Conservation (phyloP, 2,113 vertebrate species). For the cat (Felis catus) region F.catus_Fca126_mat1.0 CM031416.1:125374001-125374500, state of each 20-base stretch:
- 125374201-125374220: neutral
- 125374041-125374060: neutral
- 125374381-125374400: neutral
- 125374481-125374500: neutral
- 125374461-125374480: no score
- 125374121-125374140: neutral
- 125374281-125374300: neutral
- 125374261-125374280: neutral
- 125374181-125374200: neutral
- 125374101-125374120: neutral
- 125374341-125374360: neutral
- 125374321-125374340: neutral
- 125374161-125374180: neutral
- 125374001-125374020: neutral
- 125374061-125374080: neutral
- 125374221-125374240: neutral
- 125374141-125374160: neutral
- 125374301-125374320: neutral
- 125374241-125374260: no score
- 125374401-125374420: neutral
- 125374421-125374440: neutral
- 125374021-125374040: neutral
- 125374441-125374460: neutral
- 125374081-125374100: neutral
- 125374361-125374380: neutral